Evolutionary conservation across 2,888 invertebrate genomes (phyloP).

Genomic region (Eupithecia tripunctaria): DNA sequence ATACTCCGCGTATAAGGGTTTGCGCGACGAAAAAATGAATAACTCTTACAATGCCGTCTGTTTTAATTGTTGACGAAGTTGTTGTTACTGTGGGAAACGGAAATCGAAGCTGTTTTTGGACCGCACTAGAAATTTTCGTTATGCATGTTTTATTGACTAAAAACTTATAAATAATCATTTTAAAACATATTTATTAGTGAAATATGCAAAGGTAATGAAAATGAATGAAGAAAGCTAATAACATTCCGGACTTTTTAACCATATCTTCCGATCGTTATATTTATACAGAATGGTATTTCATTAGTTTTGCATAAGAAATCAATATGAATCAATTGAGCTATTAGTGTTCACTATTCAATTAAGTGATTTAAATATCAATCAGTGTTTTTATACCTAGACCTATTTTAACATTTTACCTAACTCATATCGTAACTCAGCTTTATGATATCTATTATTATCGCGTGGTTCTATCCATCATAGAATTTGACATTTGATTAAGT

Average conservation of each 20-base stretch:
- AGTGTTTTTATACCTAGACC: background rate
- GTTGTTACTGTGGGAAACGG: conserved; percentile 4
- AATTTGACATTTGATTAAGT: too few relatives aligned
- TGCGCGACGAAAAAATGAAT: conserved; percentile 10
- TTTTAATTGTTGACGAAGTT: conserved; percentile 12
- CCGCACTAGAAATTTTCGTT: background rate
- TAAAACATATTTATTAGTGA: conserved; percentile 15
- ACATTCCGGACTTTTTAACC: conserved; percentile 17
- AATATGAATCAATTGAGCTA: conserved; percentile 42
- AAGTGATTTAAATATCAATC: conserved; percentile 34
- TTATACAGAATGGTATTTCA: conserved; percentile 25
- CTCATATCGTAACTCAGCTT: background rate
- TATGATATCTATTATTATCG: background rate
- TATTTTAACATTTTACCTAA: background rate
- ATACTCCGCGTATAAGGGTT: conserved; percentile 14
- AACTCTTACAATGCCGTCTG: background rate
- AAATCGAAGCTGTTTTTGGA: background rate
- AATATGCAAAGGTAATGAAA: conserved; percentile 9
- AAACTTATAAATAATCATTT: background rate
- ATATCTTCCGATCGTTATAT: conserved; percentile 25
- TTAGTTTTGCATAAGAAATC: conserved; percentile 38
- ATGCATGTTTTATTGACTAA: background rate
- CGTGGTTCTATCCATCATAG: background rate
- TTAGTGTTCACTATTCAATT: conserved; percentile 38
- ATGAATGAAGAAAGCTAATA: conserved; percentile 12